Evolutionary conservation across 2,888 invertebrate genomes (phyloP).

Genomic region (Pachliopta kotzebuea): DNA sequence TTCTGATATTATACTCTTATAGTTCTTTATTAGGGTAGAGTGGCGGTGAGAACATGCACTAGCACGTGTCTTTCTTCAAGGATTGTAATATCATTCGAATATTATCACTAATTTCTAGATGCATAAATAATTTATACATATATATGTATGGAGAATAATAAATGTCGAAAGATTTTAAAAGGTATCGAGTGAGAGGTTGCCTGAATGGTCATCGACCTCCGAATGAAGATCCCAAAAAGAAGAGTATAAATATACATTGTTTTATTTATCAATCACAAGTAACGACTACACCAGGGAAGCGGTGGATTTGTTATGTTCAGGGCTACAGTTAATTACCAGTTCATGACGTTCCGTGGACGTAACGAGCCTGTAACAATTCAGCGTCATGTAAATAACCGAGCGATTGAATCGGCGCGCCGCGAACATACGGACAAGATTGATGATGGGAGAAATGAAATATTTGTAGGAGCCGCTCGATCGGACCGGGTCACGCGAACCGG

Average conservation of each 20-base stretch:
- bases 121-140: no score
- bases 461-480: conserved; percentile 43
- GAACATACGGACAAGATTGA: conserved; percentile 54
- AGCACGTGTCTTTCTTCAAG: no score
- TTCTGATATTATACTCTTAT: no score
- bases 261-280: neutral
- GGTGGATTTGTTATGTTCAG: neutral
- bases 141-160: no score
- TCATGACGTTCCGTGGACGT: conserved; percentile 16
- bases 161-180: no score
- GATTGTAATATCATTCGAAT: no score
- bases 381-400: conserved; percentile 48
- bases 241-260: neutral
- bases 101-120: no score
- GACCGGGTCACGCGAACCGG: conserved; percentile 33
- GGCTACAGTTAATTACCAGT: conserved; percentile 21
- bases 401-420: conserved; percentile 52
- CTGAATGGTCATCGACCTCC: no score
- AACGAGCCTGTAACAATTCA: conserved; percentile 25
- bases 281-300: neutral
- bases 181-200: no score
- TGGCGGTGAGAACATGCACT: no score
- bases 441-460: conserved; percentile 52
- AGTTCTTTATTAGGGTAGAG: no score
- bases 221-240: neutral